phyloP scores from a whole-genome alignment of 2,797 vertebrate species.

The Melanogrammus aeglefinus region DNA sequence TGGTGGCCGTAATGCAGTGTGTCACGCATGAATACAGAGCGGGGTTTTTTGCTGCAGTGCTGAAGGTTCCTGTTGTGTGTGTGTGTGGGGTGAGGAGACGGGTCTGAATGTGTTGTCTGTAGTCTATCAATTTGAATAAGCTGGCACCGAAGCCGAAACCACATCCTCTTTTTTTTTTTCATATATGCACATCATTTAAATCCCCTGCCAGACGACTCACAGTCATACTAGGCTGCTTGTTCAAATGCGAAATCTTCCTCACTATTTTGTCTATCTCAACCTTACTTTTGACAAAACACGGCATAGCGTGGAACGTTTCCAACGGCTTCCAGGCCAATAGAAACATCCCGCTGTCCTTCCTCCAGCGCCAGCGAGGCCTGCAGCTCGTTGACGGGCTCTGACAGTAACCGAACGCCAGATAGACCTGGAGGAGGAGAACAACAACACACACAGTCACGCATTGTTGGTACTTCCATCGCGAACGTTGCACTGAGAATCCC shows the following conservation, averaged over 20 bases:
- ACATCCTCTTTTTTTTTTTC: constrained; percentile 57
- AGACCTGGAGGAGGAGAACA: constrained; percentile 55
- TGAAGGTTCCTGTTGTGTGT: neutral
- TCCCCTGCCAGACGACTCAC: neutral
- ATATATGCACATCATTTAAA: constrained; percentile 28
- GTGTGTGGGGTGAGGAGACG: constrained; percentile 23
- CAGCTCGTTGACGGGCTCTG: constrained; percentile 15
- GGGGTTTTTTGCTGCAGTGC: neutral
- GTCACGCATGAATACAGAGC: neutral
- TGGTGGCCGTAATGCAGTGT: neutral
- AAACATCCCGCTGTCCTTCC: constrained; percentile 50
- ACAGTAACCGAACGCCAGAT: constrained; percentile 43
- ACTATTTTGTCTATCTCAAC: neutral
- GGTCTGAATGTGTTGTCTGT: constrained; percentile 34
- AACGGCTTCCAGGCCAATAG: constrained; percentile 48
- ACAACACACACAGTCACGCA: neutral
- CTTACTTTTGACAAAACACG: constrained; percentile 70
- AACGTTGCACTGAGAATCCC: neutral
- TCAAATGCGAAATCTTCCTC: neutral
- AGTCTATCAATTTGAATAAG: constrained; percentile 44
- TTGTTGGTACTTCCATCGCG: constrained; percentile 14
- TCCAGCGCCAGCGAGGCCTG: constrained; percentile 46
- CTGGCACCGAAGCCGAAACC: constrained; percentile 46
- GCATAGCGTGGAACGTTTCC: constrained; percentile 66
- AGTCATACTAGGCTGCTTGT: neutral